Base-by-base conservation (phyloP, 2,797 vertebrate genomes). In the Hoplostethus atlanticus region DNA sequence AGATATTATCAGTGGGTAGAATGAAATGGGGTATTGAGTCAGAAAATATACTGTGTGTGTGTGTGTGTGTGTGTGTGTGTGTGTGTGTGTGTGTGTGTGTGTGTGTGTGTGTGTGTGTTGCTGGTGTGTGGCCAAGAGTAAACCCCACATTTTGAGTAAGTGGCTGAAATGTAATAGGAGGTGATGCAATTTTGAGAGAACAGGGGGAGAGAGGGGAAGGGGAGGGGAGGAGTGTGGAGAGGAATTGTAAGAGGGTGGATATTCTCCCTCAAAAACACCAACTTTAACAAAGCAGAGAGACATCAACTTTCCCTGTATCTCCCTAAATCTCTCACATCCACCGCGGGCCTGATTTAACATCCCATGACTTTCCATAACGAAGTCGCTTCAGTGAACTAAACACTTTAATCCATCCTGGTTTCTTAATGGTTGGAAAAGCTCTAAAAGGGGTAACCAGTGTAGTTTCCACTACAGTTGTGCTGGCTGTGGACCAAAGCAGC, bases 111-210 rank as follows among this genome's bases (percentile, higher is more conserved):
- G 46, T 30, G 31, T 48, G 30, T 69, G 53, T 55, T 72, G 34
- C 40, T 64, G 58, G 65, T 44, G 61, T 30, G 31, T 46, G 38
- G 53, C 65, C 47, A 46, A 68, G 40, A 30, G 30, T 5, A 61
- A 79, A 73, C 66, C 10, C 56, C 63, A 68, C 38, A 73, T 59
- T 62, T 74, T 55, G 36, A 72, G 21, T 48, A 51, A 66, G 34
- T 25, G 8, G 50, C 51, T 80, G 73, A 76, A 54, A 80, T 73
- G 3, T 5, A 62, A 77, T 54, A 64, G 53, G 6, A 2, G 5
- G 15, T 71, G 57, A 66, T 67, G 54, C 44, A 71, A 77, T 59
- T 52, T 0, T 44, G 15, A 67, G 50, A 10, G 38, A n/a, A 13
- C 36, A n/a, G 50, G 2, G 30, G 4, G 21, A 64, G 30, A 64